A percentile compares a stretch with the other conserved stretches of the same genome.
Evolutionary conservation across 2,113 vertebrate genomes (phyloP).

Genomic region (Entomyzon cyanotis): DNA sequence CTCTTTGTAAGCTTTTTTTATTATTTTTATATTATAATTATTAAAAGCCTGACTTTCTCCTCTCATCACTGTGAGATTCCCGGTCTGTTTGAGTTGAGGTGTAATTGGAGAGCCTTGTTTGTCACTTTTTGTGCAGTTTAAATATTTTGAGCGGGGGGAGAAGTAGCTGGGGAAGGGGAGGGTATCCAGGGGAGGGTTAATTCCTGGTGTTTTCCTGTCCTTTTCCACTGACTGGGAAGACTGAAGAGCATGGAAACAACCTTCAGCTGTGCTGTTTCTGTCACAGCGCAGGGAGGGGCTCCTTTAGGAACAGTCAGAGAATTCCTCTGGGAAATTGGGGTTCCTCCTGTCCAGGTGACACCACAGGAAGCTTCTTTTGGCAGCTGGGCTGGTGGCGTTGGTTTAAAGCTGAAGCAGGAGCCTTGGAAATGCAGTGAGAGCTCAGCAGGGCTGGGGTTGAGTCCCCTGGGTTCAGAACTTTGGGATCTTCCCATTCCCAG

Average conservation of each 20-base stretch:
- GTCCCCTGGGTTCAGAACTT: background rate
- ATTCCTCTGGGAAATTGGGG: background rate
- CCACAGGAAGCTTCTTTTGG: background rate
- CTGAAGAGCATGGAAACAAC: constrained; percentile 48
- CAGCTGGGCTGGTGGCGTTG: background rate
- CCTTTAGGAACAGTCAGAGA: background rate
- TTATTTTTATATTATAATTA: constrained; percentile 83
- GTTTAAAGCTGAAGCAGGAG: background rate
- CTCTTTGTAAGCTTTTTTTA: constrained; percentile 81
- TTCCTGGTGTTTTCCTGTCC: constrained; percentile 43
- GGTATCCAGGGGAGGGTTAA: constrained; percentile 15
- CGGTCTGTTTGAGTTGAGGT: constrained; percentile 71
- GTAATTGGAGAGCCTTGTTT: constrained; percentile 71
- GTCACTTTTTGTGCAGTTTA: constrained; percentile 75
- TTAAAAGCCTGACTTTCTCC: constrained; percentile 80
- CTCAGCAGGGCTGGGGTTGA: background rate
- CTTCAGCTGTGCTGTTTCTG: background rate
- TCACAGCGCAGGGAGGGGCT: constrained; percentile 21
- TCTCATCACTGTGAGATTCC: constrained; percentile 83
- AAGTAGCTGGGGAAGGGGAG: constrained; percentile 47
- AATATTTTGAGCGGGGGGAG: constrained; percentile 59
- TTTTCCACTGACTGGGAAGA: constrained; percentile 41
- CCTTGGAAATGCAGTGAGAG: background rate
- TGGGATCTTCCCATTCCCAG: background rate
- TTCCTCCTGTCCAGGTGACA: background rate